These are phyloP conservation scores for Crypturellus tataupa DNA, from an alignment of 2,797 vertebrate genomes.

Conservation along the genomic window DNA sequence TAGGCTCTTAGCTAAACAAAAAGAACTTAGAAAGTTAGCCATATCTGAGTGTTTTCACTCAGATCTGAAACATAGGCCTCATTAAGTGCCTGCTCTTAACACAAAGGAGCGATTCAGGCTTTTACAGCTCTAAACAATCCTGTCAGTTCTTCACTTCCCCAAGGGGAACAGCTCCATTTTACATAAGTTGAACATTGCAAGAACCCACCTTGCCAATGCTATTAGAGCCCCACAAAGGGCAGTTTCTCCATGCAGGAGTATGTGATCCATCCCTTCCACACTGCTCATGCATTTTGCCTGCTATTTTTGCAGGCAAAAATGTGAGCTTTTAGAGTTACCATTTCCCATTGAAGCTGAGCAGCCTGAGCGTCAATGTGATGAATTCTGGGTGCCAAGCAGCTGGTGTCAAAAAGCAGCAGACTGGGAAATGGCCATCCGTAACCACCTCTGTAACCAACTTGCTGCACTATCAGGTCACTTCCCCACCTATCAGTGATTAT, in stretches of 20 bases:
- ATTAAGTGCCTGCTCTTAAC: neutral
- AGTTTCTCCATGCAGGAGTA: neutral
- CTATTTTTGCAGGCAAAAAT: too few relatives aligned
- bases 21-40: neutral
- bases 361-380: accelerated
- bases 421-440: neutral
- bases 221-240: neutral
- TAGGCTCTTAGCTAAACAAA: constrained; percentile 23
- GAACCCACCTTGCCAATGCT: neutral
- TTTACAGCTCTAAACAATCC: neutral
- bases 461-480: neutral
- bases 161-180: neutral
- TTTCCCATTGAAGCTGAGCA: constrained; percentile 16
- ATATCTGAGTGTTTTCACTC: neutral
- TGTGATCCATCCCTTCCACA: neutral
- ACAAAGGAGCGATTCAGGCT: constrained; percentile 56
- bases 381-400: neutral
- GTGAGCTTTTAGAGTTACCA: neutral
- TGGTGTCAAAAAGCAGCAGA: neutral
- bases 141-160: neutral
- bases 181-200: neutral
- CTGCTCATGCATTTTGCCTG: neutral
- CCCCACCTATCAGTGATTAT: accelerated
- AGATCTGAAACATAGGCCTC: neutral
- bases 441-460: neutral